These are phyloP conservation scores for Coregonus ussuriensis DNA, from an alignment of 2,797 vertebrate species.

Conservation along the genomic window DNA sequence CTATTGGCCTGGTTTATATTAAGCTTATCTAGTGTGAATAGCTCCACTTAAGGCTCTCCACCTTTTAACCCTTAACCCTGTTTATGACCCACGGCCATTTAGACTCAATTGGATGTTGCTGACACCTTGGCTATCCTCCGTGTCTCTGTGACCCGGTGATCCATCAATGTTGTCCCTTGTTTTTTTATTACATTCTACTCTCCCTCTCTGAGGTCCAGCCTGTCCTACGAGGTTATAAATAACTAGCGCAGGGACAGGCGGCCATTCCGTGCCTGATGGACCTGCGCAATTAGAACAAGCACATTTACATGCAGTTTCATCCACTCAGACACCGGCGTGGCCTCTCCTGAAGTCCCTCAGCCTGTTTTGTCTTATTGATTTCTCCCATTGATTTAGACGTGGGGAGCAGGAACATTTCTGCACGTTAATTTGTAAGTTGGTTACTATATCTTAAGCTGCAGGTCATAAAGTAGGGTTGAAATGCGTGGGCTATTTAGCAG, in stretches of 20 bases:
- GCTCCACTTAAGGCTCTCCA: constrained; percentile 53
- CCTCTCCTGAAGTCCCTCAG: constrained; percentile 18
- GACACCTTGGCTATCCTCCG: constrained; percentile 66
- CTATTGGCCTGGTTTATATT: constrained; percentile 55
- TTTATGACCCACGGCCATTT: constrained; percentile 75
- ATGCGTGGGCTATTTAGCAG: constrained; percentile 11
- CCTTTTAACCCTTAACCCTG: constrained; percentile 69
- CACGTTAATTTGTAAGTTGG: constrained; percentile 38
- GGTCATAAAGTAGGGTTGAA: constrained; percentile 5
- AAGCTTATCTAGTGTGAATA: constrained; percentile 63
- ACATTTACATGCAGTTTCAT: constrained; percentile 79
- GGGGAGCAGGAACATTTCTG: constrained; percentile 23
- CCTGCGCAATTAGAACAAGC: constrained; percentile 89
- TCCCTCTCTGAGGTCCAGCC: background rate
- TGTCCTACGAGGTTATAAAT: constrained; percentile 73
- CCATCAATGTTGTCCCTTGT: constrained; percentile 67
- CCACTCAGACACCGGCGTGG: constrained; percentile 49
- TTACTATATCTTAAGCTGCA: background rate
- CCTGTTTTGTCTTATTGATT: constrained; percentile 59
- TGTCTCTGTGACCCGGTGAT: constrained; percentile 65
- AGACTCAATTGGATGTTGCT: constrained; percentile 76
- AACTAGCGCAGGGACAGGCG: constrained; percentile 84
- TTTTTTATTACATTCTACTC: constrained; percentile 64
- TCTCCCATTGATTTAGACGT: constrained; percentile 54
- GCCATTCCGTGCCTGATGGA: constrained; percentile 80